These are phyloP conservation scores for Crepidodera aurea DNA, from an alignment of 2,888 invertebrate species.

Conservation along the genomic window DNA sequence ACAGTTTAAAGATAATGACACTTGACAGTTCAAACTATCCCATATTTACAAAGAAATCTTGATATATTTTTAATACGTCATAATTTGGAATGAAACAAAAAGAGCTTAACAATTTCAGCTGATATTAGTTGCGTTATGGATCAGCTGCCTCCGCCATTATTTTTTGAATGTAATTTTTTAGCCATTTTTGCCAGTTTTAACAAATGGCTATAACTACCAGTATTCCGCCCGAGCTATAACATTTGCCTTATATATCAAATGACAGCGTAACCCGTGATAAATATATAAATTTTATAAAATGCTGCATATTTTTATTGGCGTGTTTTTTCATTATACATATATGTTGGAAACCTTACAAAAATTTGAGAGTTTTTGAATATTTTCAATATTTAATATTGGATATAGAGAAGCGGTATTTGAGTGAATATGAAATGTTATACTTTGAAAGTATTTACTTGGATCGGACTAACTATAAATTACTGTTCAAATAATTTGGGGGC, in stretches of 20 bases:
- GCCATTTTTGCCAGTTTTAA: conserved; percentile 2
- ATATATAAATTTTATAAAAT: conserved; percentile 13
- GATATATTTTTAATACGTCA: neutral
- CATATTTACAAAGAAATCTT: neutral
- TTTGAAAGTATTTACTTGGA: conserved; percentile 24
- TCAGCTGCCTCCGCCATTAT: neutral
- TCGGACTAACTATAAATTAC: conserved; percentile 1
- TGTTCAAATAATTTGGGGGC: conserved; percentile 40
- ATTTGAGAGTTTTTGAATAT: conserved; percentile 3
- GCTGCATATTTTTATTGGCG: conserved; percentile 7
- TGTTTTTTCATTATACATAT: conserved; percentile 5
- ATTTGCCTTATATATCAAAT: conserved; percentile 23
- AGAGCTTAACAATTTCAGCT: conserved; percentile 9
- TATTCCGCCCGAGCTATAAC: conserved; percentile 28
- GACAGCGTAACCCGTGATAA: conserved; percentile 18
- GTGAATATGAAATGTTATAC: conserved; percentile 17
- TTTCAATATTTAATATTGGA: neutral
- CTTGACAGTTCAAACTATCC: neutral
- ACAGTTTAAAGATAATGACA: no score
- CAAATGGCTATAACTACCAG: conserved; percentile 3
- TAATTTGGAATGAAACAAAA: conserved; percentile 3
- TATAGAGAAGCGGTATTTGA: conserved; percentile 5
- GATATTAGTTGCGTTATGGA: neutral
- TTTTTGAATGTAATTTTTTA: neutral
- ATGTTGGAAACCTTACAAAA: conserved; percentile 6